Evolutionary conservation across 2,797 vertebrate species (phyloP), one percentile per base, ranked within the genome.

Genomic region (Mastacembelus armatus): DNA sequence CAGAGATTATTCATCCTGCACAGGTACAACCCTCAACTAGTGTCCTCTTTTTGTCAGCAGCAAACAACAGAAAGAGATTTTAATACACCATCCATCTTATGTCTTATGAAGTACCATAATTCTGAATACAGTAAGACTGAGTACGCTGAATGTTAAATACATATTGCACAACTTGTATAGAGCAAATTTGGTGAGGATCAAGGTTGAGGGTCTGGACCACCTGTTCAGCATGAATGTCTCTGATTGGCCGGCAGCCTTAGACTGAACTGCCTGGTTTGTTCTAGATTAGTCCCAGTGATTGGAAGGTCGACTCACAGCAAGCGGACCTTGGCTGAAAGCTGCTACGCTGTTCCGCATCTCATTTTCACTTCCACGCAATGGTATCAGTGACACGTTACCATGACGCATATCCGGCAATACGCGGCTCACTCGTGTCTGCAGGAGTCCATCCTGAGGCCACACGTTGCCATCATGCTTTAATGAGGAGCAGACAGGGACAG

Each of bases 301-400:
- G 87, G 88, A 82, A 73, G 68, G 74, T 80, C 57, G 72, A 96
- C 96, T 98, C 95, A 99, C 97, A 58, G 94, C 92, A 69, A 97
- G 93, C 3, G 93, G 90, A 85, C 98, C 96, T 7, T 95, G 82
- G 50, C 94, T 84, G 74, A 97, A 96, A 87, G 96, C 95, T 2
- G 96, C 96, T 55, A 98, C 95, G 27, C 97, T 98, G 91, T 92
- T 96, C 89, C 97, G 94, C 94, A 98, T 98, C 88, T 99, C 97
- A n/a, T 95, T 96, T 89, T 98, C 97, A 47, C 83, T 95, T 89
- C 97, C 97, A 8, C 96, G 94, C 77, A 99, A 91, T 0, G 97
- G 97, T 82, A 98, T 98, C 84, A 99, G 91, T 0, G 96, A 96
- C 68, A 97, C 88, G 35, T 95, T 97, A 89, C 96, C 96, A 30